Evolutionary conservation across 2,113 vertebrate genomes (phyloP).

Genomic region (Hiodon tergisus): DNA sequence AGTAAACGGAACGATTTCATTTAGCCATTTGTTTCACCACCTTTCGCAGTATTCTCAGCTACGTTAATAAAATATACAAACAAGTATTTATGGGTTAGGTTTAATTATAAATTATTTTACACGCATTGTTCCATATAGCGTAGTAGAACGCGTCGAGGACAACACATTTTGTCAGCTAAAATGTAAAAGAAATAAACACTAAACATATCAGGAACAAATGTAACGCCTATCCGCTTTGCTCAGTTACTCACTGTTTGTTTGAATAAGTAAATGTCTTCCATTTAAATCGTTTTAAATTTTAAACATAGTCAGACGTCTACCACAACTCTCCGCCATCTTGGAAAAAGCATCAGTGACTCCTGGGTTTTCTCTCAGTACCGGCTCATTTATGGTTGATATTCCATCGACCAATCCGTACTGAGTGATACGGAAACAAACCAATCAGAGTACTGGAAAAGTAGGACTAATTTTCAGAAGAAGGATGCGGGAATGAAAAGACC

Average conservation of each 20-base stretch:
- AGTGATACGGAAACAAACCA: neutral
- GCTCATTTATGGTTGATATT: conserved; percentile 37
- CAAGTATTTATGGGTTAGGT: too few species aligned
- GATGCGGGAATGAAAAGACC: conserved; percentile 20
- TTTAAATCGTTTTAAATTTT: conserved; percentile 35
- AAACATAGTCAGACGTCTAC: conserved; percentile 23
- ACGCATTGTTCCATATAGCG: neutral
- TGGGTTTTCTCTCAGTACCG: conserved; percentile 37
- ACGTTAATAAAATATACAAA: too few species aligned
- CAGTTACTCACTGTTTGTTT: conserved; percentile 3
- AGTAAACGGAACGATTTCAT: too few species aligned
- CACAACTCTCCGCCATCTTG: conserved; percentile 59
- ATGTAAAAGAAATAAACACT: neutral
- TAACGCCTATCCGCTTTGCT: neutral
- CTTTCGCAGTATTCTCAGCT: too few species aligned
- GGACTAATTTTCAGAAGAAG: neutral
- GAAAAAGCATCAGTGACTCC: conserved; percentile 26
- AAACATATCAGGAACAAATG: neutral
- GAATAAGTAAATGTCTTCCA: neutral
- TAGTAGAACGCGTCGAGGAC: too few species aligned
- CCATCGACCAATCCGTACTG: conserved; percentile 29
- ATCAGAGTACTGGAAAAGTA: neutral
- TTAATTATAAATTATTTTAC: too few species aligned
- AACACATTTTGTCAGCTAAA: neutral
- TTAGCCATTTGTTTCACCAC: too few species aligned